phyloP scores from a whole-genome alignment of 2,797 vertebrate genomes.

The Prionace glauca region DNA sequence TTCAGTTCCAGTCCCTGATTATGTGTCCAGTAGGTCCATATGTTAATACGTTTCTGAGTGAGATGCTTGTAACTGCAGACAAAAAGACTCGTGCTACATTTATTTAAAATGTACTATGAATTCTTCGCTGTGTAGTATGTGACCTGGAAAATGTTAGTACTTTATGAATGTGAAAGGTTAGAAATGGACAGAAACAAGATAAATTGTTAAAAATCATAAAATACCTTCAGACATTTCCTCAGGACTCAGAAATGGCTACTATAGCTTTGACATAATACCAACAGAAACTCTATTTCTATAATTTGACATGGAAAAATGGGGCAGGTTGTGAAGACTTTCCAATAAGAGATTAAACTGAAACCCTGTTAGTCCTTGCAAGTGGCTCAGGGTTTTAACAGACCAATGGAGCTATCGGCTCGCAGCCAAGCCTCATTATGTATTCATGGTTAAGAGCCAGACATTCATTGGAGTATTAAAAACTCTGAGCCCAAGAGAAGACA shows the following conservation, averaged over 20 bases:
- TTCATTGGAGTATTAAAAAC: no score
- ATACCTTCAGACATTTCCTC: background rate
- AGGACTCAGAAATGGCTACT: background rate
- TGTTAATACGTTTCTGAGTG: background rate
- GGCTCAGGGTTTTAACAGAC: no score
- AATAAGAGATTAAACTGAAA: background rate
- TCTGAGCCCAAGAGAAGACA: no score
- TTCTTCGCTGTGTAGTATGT: background rate
- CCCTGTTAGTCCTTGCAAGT: background rate
- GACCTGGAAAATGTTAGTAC: background rate
- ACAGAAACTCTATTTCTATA: background rate
- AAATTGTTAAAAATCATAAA: background rate
- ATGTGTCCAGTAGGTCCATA: background rate
- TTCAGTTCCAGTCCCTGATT: background rate
- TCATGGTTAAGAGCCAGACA: no score
- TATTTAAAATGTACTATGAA: background rate
- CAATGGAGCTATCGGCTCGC: no score
- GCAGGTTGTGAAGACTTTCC: background rate
- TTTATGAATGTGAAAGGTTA: background rate
- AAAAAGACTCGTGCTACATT: background rate
- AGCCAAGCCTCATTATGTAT: no score
- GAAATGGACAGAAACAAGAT: background rate
- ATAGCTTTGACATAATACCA: background rate
- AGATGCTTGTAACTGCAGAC: background rate
- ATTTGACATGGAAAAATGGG: background rate